Conservation (phyloP, 2,797 vertebrate species). For the Gastrophryne carolinensis region DNA sequence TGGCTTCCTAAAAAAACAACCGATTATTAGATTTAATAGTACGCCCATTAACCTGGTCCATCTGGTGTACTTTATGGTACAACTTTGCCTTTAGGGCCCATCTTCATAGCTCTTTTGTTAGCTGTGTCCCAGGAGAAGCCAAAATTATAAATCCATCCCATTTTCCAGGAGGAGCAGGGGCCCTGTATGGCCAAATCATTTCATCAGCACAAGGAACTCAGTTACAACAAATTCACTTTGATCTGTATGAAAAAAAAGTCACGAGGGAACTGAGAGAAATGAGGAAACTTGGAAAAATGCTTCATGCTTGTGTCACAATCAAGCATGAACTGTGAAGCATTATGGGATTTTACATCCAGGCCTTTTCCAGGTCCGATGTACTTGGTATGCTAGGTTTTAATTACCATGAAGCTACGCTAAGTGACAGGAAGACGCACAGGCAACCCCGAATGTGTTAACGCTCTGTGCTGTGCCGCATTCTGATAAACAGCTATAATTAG, state of each 20-base stretch:
- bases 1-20: too few species aligned
- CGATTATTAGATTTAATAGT: too few species aligned
- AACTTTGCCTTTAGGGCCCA: too few species aligned
- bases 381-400: neutral
- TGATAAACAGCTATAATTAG: conserved; percentile 51
- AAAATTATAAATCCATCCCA: neutral
- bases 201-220: neutral
- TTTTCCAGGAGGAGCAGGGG: too few species aligned
- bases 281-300: neutral
- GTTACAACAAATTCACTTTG: neutral
- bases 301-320: neutral
- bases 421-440: neutral
- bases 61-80: too few species aligned
- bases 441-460: conserved; percentile 11
- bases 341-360: neutral
- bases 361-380: neutral
- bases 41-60: too few species aligned
- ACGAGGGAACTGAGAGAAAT: neutral
- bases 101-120: too few species aligned
- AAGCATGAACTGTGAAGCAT: neutral
- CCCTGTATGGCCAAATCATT: neutral
- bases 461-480: neutral
- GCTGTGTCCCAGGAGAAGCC: neutral
- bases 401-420: neutral
- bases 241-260: neutral